Percentiles rank a stretch among this genome's conserved stretches.
Evolutionary conservation across 2,113 vertebrate genomes (phyloP).

Genomic region (Synodontis membranacea): DNA sequence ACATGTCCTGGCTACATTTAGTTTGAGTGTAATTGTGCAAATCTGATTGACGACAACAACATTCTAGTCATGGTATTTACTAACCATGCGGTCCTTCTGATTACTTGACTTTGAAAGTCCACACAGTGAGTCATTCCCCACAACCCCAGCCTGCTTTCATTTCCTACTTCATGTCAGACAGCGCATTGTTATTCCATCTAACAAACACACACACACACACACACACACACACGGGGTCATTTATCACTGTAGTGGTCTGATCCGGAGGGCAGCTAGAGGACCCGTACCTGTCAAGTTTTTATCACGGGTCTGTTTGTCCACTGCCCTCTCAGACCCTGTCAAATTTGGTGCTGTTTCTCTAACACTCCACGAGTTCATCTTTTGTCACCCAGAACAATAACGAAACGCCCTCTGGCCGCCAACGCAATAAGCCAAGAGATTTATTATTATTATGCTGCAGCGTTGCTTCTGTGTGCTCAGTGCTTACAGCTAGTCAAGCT

Average conservation of each 20-base stretch:
- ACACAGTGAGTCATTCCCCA: neutral
- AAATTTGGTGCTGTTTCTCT: constrained; percentile 27
- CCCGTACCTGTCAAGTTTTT: constrained; percentile 37
- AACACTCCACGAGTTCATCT: constrained; percentile 43
- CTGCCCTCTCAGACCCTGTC: constrained; percentile 41
- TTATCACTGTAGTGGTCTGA: constrained; percentile 1
- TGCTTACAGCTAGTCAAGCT: constrained; percentile 22
- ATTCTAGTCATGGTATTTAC: neutral
- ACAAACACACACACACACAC: constrained; percentile 29
- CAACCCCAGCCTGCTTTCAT: constrained; percentile 27
- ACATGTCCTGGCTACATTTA: neutral
- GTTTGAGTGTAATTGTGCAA: neutral
- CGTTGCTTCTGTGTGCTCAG: constrained; percentile 16
- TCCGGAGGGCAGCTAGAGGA: constrained; percentile 36
- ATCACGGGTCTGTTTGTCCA: constrained; percentile 36
- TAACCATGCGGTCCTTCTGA: neutral
- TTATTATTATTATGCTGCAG: constrained; percentile 35
- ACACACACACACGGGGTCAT: constrained; percentile 22
- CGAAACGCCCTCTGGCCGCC: constrained; percentile 36
- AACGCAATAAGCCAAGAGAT: constrained; percentile 37
- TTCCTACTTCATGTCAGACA: constrained; percentile 17
- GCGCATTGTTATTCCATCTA: constrained; percentile 9
- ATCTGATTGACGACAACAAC: neutral
- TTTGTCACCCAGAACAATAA: constrained; percentile 52
- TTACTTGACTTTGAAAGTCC: constrained; percentile 22